Evolutionary conservation across 2,113 vertebrate genomes (phyloP).

Genomic region (Aegotheles bennettii): DNA sequence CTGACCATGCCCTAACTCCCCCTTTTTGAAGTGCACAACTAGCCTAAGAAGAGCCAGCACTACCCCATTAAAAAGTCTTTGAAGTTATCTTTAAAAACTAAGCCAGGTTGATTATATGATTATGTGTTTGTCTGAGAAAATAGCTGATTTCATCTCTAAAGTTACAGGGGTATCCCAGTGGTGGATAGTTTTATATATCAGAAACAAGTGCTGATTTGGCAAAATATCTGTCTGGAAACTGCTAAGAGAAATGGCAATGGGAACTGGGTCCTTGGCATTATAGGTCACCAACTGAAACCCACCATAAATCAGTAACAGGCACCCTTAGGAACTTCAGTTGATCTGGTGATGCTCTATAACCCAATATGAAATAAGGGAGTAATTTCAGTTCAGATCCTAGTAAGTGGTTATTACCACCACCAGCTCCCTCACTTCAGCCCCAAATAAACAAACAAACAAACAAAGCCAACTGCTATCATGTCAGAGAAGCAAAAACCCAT

Average conservation of each 20-base stretch:
- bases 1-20: background rate
- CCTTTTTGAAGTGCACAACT: background rate
- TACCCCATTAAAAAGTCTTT: constrained; percentile 4
- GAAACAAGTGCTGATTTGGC: background rate
- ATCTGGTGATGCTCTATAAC: background rate
- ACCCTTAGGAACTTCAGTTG: background rate
- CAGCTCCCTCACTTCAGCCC: background rate
- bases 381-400: background rate
- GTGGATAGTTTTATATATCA: background rate
- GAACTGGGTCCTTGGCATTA: background rate
- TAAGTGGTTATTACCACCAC: background rate
- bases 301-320: background rate
- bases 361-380: background rate
- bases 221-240: background rate
- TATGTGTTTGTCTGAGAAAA: background rate
- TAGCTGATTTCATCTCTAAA: background rate
- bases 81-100: constrained; percentile 7
- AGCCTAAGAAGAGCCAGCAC: background rate
- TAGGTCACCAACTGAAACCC: background rate
- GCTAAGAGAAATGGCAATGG: background rate
- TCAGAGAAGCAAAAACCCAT: background rate
- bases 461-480: background rate
- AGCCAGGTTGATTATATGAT: background rate
- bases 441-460: background rate
- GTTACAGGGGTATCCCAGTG: background rate